phyloP scores from a whole-genome alignment of 2,113 vertebrate genomes.

The Rhinoderma darwinii region DNA sequence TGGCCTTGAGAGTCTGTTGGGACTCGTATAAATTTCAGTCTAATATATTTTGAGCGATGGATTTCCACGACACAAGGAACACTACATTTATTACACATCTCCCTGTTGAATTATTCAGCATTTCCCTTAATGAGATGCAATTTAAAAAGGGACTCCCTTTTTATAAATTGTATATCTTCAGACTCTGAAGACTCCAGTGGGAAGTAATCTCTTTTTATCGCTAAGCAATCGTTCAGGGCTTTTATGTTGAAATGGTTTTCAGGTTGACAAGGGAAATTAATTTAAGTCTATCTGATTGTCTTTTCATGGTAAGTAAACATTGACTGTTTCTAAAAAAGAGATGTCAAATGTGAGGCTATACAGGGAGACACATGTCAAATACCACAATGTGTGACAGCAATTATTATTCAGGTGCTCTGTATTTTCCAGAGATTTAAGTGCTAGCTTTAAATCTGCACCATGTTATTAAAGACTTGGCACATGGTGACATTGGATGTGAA shows the following conservation, averaged over 20 bases:
- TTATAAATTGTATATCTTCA: constrained; percentile 27
- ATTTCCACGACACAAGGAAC: background rate
- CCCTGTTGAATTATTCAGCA: constrained; percentile 39
- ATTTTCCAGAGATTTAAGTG: background rate
- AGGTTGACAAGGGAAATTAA: constrained; percentile 41
- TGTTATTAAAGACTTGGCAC: background rate
- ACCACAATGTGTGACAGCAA: background rate
- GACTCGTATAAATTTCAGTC: no score
- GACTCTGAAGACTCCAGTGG: background rate
- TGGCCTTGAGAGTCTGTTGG: no score
- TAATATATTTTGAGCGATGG: no score
- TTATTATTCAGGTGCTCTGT: background rate
- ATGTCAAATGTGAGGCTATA: background rate
- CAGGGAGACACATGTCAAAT: background rate
- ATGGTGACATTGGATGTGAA: background rate
- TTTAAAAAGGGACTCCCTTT: constrained; percentile 24
- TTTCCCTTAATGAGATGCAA: constrained; percentile 25
- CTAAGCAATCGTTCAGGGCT: background rate
- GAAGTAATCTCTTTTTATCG: constrained; percentile 23
- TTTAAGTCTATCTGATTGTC: constrained; percentile 45
- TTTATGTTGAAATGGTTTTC: constrained; percentile 25
- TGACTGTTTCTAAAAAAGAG: constrained; percentile 10
- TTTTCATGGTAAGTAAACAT: constrained; percentile 38
- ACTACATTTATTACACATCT: background rate
- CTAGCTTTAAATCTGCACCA: background rate